Evolutionary conservation across 2,888 invertebrate genomes (phyloP).

Genomic region (Biston betularia): DNA sequence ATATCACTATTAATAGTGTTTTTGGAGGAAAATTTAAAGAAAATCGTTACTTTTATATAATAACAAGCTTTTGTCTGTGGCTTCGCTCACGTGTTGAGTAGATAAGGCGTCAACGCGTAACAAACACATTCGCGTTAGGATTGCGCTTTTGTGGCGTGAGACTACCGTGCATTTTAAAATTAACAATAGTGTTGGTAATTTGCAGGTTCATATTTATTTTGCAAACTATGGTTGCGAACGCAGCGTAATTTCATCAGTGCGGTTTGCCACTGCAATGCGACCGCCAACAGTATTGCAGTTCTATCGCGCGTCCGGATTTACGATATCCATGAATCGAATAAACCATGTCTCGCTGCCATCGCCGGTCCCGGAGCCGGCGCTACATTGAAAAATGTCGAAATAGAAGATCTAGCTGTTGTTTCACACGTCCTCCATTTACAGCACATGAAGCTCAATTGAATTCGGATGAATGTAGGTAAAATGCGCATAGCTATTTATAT

Average conservation of each 20-base stretch:
- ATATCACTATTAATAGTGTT: constrained; percentile 4
- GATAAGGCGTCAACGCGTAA: no score
- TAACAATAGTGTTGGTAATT: constrained; percentile 31
- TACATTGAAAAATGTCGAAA: constrained; percentile 32
- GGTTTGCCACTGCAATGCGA: constrained; percentile 41
- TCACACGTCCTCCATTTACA: constrained; percentile 9
- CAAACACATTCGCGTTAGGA: background rate
- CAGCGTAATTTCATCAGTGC: constrained; percentile 29
- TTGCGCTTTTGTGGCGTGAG: constrained; percentile 3
- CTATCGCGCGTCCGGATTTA: constrained; percentile 35
- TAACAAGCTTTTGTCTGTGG: background rate
- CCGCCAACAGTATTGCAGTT: constrained; percentile 40
- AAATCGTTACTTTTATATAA: constrained; percentile 2
- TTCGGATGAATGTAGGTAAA: background rate
- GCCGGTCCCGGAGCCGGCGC: background rate
- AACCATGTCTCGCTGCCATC: constrained; percentile 15
- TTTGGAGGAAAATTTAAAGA: background rate
- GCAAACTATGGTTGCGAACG: constrained; percentile 28
- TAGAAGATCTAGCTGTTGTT: constrained; percentile 19
- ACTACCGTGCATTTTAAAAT: constrained; percentile 7
- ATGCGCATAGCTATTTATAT: background rate
- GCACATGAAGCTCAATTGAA: constrained; percentile 10
- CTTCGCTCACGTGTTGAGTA: no score
- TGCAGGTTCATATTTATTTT: constrained; percentile 28
- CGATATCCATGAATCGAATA: constrained; percentile 34